These are phyloP conservation scores for Ethmia dodecea DNA, from an alignment of 2,888 invertebrate species.

Conservation along the genomic window DNA sequence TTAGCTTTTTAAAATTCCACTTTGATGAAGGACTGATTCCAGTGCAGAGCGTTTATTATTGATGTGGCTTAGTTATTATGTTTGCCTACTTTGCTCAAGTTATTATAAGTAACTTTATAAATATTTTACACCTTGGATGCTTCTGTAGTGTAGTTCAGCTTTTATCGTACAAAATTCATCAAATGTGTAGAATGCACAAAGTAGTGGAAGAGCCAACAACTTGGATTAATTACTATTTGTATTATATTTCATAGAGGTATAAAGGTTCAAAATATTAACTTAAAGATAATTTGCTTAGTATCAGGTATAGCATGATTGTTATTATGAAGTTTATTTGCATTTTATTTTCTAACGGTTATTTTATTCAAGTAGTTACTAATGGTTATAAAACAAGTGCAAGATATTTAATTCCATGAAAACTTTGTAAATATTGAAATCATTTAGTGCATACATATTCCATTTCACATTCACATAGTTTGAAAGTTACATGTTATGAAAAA, in stretches of 20 bases:
- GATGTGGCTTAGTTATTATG: constrained; percentile 59
- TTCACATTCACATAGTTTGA: too few relatives aligned
- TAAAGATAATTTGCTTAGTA: constrained; percentile 20
- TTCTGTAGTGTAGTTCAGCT: constrained; percentile 28
- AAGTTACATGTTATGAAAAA: too few relatives aligned
- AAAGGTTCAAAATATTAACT: constrained; percentile 4
- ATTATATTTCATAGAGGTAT: constrained; percentile 15
- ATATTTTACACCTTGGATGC: constrained; percentile 43
- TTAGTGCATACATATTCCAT: too few relatives aligned
- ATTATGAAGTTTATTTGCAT: constrained; percentile 53
- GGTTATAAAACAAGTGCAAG: constrained; percentile 59
- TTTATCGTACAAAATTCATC: constrained; percentile 25
- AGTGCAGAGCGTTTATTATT: constrained; percentile 43
- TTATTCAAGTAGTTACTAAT: constrained; percentile 48
- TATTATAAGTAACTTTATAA: constrained; percentile 28
- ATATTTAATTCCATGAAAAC: constrained; percentile 16
- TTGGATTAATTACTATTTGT: constrained; percentile 19
- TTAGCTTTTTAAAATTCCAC: background rate
- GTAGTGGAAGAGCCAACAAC: background rate
- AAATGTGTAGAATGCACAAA: constrained; percentile 39
- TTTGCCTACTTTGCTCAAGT: constrained; percentile 33
- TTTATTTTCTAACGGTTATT: constrained; percentile 36
- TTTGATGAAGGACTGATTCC: constrained; percentile 32
- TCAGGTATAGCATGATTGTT: constrained; percentile 46
- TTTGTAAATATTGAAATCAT: background rate